Conservation (phyloP, 2,888 invertebrate species). For the Omphaloscelis lunosa region DNA sequence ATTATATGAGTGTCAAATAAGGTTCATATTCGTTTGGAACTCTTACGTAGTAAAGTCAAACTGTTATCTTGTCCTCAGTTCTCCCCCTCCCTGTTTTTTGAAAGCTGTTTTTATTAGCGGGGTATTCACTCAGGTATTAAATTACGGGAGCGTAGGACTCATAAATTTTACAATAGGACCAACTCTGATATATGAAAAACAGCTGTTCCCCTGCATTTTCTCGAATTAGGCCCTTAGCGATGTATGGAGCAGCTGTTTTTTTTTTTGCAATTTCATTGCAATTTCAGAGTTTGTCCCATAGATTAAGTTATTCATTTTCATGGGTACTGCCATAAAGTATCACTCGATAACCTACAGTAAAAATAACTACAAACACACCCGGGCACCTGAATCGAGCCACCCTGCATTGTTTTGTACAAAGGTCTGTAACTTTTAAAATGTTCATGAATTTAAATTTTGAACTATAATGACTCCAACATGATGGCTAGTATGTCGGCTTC, state of each 20-base stretch:
- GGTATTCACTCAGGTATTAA: background rate
- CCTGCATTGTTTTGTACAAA: background rate
- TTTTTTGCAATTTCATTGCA: too few relatives aligned
- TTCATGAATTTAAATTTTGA: too few relatives aligned
- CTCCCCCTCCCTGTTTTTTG: background rate
- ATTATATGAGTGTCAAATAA: background rate
- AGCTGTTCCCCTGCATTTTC: background rate
- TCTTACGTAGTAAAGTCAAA: background rate
- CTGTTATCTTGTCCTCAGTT: background rate
- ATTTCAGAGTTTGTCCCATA: background rate
- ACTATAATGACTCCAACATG: background rate
- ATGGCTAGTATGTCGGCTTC: background rate
- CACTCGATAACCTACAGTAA: background rate
- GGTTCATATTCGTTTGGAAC: background rate
- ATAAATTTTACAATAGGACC: too few relatives aligned
- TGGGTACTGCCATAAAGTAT: background rate
- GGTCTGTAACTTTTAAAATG: too few relatives aligned
- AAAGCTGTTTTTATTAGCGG: background rate
- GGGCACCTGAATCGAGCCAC: background rate
- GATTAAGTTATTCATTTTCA: background rate
- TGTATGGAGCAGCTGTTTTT: too few relatives aligned
- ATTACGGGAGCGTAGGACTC: background rate
- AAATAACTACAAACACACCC: background rate
- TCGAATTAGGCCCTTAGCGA: too few relatives aligned
- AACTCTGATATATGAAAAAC: background rate